Evolutionary conservation across 2,113 vertebrate genomes (phyloP), one percentile per base, ranked within the genome.

Genomic region (Paralichthys olivaceus): DNA sequence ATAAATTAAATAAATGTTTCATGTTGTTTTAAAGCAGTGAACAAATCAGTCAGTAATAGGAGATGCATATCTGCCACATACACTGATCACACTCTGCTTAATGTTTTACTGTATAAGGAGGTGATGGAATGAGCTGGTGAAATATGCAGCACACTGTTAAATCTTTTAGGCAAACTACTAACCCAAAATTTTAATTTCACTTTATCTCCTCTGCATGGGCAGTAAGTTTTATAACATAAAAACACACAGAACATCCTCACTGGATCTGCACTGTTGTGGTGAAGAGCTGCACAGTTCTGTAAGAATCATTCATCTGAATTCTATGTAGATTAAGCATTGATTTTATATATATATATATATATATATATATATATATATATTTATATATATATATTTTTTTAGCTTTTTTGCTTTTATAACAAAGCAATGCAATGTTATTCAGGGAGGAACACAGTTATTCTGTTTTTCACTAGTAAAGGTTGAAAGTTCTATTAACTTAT

Each of bases 111-210:
- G 3, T 37, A 29, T 54, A 11, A 72, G n/a, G 29, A n/a, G 23
- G 15, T 29, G 32, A 51, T 23, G 29, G 26, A 69, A 59, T 71
- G 47, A 34, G 60, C 34, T 53, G 55, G 45, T 61, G 29, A 71
- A 65, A 81, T 71, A 74, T 62, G 55, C 53, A 74, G 55, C 47
- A 28, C 22, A 26, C 37, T 51, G 55, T 80, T 47, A 53, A 40
- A 64, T 64, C 7, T n/a, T 69, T 57, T 20, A 53, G 32, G 19
- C 22, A 29, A 23, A 25, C 20, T 65, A 53, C 14, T 28, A 34
- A 69, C 15, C 4, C 29, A 25, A 84, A 69, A 76, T 5, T 20
- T 58, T 12, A 32, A 69, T 69, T 69, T 60, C 40, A 23, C 37
- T 56, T 53, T 61, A 29, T 53, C 13, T 7, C 32, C 32, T 34